Evolutionary conservation across 1,140 invertebrate species (phyloP), one percentile per base, ranked within the genome.

Genomic region (Euwallacea similis): DNA sequence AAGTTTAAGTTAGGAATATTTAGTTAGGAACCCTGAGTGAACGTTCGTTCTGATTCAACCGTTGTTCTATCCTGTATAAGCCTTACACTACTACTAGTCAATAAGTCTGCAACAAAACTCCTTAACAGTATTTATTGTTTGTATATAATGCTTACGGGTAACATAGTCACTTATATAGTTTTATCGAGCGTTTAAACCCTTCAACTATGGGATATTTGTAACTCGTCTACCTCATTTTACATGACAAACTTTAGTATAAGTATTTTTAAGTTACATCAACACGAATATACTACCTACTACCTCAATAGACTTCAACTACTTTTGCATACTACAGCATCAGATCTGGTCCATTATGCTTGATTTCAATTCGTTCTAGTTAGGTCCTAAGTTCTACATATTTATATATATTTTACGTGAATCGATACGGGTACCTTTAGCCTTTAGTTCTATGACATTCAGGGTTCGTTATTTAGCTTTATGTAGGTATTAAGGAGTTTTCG

Each of bases 211-310:
- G 21, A 33, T 33, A 33, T 33, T 62, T 50, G 67, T 60, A 70
- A 70, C 69, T 64, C 61, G 62, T 61, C 71, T 72, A 72, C 71
- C 71, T 72, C 71, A 72, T 72, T 72, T 72, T 72, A 72, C 71
- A 72, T 72, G 71, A 72, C 71, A 72, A 67, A 56, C 16, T 15
- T 56, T 56, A 16, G 11, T 3, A 56, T 13, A n/a, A 16, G 10
- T 21, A 56, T 56, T 56, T 21, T 56, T 56, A n/a, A 15, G 16
- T 15, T 50, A 13, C 9, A 11, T 50, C 21, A 58, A 58, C 10
- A 11, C 11, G 59, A n/a, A 42, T 64, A 64, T 71, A 71, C 69
- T 65, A 71, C 69, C 69, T 71, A 71, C 69, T 71, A 71, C 69
- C 69, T 71, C 69, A 71, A 65, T 21, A 13, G 42, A 58, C 44